A percentile compares a stretch with the other conserved stretches of the same genome.
Evolutionary conservation across 2,888 invertebrate genomes (phyloP).

Genomic region (Acanthoscelides obtectus): DNA sequence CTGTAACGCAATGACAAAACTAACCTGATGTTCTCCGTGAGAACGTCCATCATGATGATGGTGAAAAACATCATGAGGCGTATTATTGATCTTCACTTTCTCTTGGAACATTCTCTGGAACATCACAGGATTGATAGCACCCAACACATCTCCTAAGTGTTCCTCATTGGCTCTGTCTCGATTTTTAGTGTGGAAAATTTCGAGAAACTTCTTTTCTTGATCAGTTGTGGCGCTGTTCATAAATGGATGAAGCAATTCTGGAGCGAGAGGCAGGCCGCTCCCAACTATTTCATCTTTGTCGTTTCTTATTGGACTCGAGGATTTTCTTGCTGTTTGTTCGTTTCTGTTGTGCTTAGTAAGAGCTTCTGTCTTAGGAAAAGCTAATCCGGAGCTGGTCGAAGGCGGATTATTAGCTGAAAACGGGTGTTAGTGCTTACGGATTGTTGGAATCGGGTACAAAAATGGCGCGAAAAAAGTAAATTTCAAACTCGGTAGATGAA

Average conservation of each 20-base stretch:
- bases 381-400: neutral
- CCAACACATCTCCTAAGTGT: slow-evolving; percentile 21
- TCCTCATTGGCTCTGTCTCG: slow-evolving; percentile 4
- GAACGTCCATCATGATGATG: slow-evolving; percentile 3
- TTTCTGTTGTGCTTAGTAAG: neutral
- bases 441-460: no score
- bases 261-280: neutral
- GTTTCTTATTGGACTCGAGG: neutral
- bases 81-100: slow-evolving; percentile 14
- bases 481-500: no score
- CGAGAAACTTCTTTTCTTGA: slow-evolving; percentile 14
- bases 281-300: slow-evolving; percentile 17
- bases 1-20: neutral
- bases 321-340: neutral
- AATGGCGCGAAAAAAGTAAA: no score
- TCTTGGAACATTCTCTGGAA: slow-evolving; percentile 29
- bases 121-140: slow-evolving; percentile 29
- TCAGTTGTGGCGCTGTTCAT: slow-evolving; percentile 24
- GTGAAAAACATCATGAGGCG: neutral
- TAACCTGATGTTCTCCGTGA: neutral
- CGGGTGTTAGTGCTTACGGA: neutral
- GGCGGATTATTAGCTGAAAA: neutral
- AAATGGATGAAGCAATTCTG: slow-evolving; percentile 23
- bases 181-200: slow-evolving; percentile 6
- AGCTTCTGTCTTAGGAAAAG: neutral